Conservation (phyloP, 2,888 invertebrate genomes). For the Pecten maximus region DNA sequence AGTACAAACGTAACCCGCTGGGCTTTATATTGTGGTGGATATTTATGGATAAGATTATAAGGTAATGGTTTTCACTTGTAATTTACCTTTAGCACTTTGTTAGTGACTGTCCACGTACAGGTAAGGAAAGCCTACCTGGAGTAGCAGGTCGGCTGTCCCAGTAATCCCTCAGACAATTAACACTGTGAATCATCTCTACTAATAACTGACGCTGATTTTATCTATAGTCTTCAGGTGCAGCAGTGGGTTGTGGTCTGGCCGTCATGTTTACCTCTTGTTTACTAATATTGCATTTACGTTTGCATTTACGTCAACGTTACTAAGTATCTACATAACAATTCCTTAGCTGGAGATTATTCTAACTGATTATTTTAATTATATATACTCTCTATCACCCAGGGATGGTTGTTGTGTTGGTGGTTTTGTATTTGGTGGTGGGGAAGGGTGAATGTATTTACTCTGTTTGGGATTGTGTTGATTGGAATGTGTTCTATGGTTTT, state of each 20-base stretch:
- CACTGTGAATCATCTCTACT: background rate
- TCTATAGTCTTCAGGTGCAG: background rate
- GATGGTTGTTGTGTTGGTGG: background rate
- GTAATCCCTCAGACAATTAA: background rate
- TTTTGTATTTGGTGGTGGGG: background rate
- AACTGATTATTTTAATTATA: background rate
- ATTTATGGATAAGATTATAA: slow-evolving; percentile 21
- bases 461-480: no score
- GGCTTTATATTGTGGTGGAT: background rate
- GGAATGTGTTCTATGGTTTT: no score
- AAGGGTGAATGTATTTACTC: no score
- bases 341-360: background rate
- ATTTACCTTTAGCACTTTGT: background rate
- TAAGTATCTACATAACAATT: background rate
- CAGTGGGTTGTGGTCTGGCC: background rate
- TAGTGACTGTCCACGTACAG: background rate
- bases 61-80: slow-evolving; percentile 26
- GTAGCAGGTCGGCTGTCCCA: background rate
- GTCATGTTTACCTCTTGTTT: background rate
- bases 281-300: background rate
- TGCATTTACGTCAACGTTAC: background rate
- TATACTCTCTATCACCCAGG: background rate
- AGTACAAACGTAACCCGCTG: background rate
- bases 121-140: background rate
- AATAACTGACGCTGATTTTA: background rate